Evolutionary conservation across 2,113 vertebrate genomes (phyloP).

Genomic region (Taurulus bubalis): DNA sequence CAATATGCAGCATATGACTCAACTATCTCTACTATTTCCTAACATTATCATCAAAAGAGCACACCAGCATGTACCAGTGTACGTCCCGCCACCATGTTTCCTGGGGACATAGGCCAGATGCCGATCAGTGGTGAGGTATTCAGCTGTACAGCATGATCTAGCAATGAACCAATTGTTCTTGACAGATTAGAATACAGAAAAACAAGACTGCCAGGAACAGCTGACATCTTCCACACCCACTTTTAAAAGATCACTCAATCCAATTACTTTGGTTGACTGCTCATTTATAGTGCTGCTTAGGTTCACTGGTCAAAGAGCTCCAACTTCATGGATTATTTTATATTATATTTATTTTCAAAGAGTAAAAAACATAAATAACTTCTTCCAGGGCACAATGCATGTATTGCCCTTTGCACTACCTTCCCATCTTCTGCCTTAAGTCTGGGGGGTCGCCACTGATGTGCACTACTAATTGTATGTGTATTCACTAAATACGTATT

Average conservation of each 20-base stretch:
- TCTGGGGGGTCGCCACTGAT: no score
- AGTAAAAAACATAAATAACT: no score
- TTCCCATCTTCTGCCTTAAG: no score
- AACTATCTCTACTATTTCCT: not conserved
- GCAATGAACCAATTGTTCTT: not conserved
- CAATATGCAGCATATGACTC: not conserved
- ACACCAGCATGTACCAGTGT: slow-evolving; percentile 16
- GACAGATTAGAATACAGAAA: not conserved
- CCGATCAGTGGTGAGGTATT: not conserved
- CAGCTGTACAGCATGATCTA: not conserved
- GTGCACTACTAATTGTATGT: no score
- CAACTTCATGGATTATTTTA: no score
- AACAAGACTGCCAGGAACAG: no score
- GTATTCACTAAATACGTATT: no score
- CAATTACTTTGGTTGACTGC: not conserved
- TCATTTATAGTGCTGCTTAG: not conserved
- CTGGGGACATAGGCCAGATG: not conserved
- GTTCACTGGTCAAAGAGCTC: not conserved
- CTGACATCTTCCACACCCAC: no score
- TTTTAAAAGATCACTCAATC: not conserved
- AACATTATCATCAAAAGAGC: not conserved
- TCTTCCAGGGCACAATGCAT: no score
- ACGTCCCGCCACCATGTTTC: not conserved
- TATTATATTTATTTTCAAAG: no score
- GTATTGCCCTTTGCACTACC: no score